These are phyloP conservation scores for Ligdia adustata DNA, from an alignment of 2,888 invertebrate genomes.

Conservation along the genomic window DNA sequence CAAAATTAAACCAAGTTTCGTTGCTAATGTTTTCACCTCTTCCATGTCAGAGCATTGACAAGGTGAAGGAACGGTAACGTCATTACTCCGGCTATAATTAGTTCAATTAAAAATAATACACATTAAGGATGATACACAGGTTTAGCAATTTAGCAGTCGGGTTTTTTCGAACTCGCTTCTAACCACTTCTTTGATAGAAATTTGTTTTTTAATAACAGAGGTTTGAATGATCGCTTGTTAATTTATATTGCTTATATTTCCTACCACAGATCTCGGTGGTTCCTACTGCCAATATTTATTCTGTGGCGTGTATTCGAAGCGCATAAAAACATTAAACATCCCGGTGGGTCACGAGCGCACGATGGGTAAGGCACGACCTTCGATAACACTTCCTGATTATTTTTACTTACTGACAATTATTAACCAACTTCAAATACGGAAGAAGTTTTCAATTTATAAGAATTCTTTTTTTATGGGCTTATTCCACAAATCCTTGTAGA, in stretches of 20 bases:
- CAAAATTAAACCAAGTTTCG: no score
- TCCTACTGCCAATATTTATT: background rate
- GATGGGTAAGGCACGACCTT: conserved; percentile 19
- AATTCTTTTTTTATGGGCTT: background rate
- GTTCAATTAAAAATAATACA: no score
- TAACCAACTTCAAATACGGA: background rate
- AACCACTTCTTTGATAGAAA: background rate
- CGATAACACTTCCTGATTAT: conserved; percentile 2
- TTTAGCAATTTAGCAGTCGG: no score
- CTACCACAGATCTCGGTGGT: no score
- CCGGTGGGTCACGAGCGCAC: conserved; percentile 8
- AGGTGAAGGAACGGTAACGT: no score
- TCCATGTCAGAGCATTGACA: no score
- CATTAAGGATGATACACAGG: no score
- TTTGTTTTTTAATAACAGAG: background rate
- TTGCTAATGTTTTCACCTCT: no score
- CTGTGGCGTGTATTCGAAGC: conserved; percentile 15
- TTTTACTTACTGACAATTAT: background rate
- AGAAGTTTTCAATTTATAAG: background rate
- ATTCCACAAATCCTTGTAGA: no score
- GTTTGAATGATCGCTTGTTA: background rate
- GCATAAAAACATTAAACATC: conserved; percentile 25
- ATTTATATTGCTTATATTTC: background rate
- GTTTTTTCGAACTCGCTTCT: no score
- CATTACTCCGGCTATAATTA: no score